Evolutionary conservation across 2,888 invertebrate genomes (phyloP), one percentile per base, ranked within the genome.

Genomic region (Marronus borbonicus): DNA sequence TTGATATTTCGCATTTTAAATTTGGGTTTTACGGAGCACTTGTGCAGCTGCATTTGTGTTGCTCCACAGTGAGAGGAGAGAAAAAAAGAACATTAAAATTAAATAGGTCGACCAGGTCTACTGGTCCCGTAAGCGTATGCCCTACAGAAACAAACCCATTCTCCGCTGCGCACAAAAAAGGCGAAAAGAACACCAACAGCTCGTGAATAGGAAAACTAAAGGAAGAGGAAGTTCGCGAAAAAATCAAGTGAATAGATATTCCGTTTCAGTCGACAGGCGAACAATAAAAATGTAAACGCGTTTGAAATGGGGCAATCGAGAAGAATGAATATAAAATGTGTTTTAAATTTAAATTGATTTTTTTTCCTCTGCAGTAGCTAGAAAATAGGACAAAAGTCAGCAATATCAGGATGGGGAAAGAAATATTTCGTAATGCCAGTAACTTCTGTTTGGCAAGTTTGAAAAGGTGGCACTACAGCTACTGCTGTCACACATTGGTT

Each of bases 291-390:
- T 74, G 72, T 74, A 74, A 74, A 74, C 72, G 72, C 60, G 44
- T 60, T 49, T 49, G 60, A 74, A 74, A 74, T 60, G 72, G 44
- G 72, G 72, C 72, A 60, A 74, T 74, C 72, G 72, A 60, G 72
- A 60, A 60, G 72, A 74, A 62, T 74, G 72, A 74, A 74, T 74
- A 74, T 44, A 74, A 74, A 74, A 60, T 62, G 72, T 74, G 72
- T 74, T 62, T 74, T 74, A 74, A 74, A 74, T 74, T 74, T 74
- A 74, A 74, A 74, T 74, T 74, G 72, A 74, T 74, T 74, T 74
- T 69, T 70, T 74, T 44, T 49, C 44, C 14, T 49, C 20, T 44
- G n/a, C 49, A 28, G 28, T 31, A 62, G 31, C 28, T 62, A 62
- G 62, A 62, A 62, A 62, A 4, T 20, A 20, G 20, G 55, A 20